Base-by-base conservation (phyloP, 2,113 vertebrate genomes). In the Tiliqua scincoides region DNA sequence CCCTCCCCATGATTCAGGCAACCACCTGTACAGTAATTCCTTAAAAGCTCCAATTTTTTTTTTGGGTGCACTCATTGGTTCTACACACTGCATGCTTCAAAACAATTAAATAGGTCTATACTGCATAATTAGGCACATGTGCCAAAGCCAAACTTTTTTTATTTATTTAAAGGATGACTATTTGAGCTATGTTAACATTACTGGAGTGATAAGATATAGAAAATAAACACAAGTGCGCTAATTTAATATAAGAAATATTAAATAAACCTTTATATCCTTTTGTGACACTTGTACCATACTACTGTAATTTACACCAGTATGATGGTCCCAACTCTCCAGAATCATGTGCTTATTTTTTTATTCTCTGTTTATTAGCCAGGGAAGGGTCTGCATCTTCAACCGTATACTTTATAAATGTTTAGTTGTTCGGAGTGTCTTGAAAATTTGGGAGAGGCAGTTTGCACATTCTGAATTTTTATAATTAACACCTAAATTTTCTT, bases 381-480 rank as follows among this genome's bases (percentile, higher is more conserved):
- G 79, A 93, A 93, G 85, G 43, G 27, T 77, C 21, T 84, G 43
- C 57, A 48, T n/a, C 90, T 87, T 23, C 75, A 92, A 17, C 32
- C 84, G 63, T 83, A 89, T 76, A 30, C 10, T 32, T 15, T 79
- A 88, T 67, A 88, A 87, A 85, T 92, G 25, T 10, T 0, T 90
- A 90, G 62, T 79, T 91, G 48, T 70, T 77, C 21, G 74, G 30
- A 94, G 79, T 6, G 73, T 23, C 3, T 70, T 67, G 23, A 93
- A 88, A 67, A 61, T 63, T 85, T 63, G 65, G 67, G n/a, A 92
- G 57, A 74, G 40, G 71, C 30, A 84, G 83, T 86, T 83, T 8
- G 79, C 32, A 85, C 40, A 11, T 72, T 80, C 70, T 79, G n/a
- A 79, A 89, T 27, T 89, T 86, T 90, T 91, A 87, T 52, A 92